Evolutionary conservation across 23 tunicate species (phyloP), one percentile per base, ranked within the genome.

Genomic region (Halocynthia roretzi): DNA sequence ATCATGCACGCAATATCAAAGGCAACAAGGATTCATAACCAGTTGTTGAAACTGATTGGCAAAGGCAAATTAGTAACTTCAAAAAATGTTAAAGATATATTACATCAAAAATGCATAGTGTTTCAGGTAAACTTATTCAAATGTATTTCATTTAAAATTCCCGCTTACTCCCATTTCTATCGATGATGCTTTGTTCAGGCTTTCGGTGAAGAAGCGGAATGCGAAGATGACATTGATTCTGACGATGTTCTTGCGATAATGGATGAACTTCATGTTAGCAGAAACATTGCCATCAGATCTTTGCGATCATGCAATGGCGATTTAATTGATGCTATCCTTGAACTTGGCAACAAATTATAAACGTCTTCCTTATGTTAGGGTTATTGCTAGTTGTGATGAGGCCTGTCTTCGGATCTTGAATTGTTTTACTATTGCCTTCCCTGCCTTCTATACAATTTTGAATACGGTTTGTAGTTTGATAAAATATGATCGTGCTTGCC

Each of bases 311-410:
- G 88, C 67, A 67, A 80, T 80, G 88, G 88, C 62, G 73, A 89
- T 80, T 64, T 89, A 14, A 76, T 89, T 69, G 96, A 89, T 89
- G 96, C 96, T 48, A 83, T 89, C 51, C 22, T 89, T 22, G 69
- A 56, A 31, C 61, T 89, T 56, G 96, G 96, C 31, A 80, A 84
- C 62, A 54, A 50, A n/a, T 15, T 77, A 0, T 83, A 56, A 71
- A 18, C 44, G 44, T 31, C 4, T 31, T 31, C 44, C 44, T 31
- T 31, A 0, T 31, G 44, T 31, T 31, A 31, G 44, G 44, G 4
- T 31, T 31, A 31, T 31, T 31, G 44, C 44, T 31, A 31, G 44
- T 31, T 31, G 44, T 31, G 44, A 31, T 31, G 44, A 31, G 44
- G 44, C 44, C 44, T 31, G 44, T 31, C 44, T 31, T 31, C 44